A percentile compares a stretch with the other conserved stretches of the same genome.
Conservation (phyloP, 2,797 vertebrate species). For the Gorsachius magnificus region DNA sequence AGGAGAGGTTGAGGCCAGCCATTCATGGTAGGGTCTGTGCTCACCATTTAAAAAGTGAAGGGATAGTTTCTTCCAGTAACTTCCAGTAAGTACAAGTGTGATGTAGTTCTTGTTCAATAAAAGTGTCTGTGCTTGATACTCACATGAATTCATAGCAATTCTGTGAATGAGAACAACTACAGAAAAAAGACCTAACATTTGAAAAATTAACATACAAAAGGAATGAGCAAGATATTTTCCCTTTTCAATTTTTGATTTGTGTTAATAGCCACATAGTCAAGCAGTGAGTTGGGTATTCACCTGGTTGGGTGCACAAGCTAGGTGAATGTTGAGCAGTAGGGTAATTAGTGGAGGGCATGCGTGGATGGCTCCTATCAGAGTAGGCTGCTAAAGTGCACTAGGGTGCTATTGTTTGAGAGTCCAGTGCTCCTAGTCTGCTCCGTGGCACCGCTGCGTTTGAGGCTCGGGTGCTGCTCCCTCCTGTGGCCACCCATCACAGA, state of each 20-base stretch:
- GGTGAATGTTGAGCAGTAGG: background rate
- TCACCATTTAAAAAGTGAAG: background rate
- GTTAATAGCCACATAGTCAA: background rate
- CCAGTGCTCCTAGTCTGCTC: background rate
- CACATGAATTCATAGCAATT: background rate
- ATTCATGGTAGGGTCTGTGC: background rate
- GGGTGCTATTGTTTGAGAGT: background rate
- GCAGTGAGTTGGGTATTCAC: background rate
- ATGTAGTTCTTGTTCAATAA: background rate
- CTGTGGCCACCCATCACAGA: background rate
- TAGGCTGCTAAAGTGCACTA: fast-evolving
- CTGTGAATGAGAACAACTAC: background rate
- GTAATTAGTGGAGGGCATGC: background rate
- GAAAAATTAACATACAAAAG: background rate
- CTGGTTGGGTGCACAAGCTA: background rate
- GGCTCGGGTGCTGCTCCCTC: slow-evolving; percentile 23
- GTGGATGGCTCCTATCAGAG: background rate
- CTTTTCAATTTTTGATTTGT: background rate
- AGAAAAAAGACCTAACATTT: background rate
- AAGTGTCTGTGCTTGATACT: background rate
- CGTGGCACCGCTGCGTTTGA: background rate
- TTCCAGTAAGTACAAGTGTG: background rate
- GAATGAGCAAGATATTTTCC: background rate
- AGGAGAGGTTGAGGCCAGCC: background rate
- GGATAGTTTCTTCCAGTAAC: background rate